Conservation (phyloP, 2,113 vertebrate species). For the Engraulis encrasicolus region DNA sequence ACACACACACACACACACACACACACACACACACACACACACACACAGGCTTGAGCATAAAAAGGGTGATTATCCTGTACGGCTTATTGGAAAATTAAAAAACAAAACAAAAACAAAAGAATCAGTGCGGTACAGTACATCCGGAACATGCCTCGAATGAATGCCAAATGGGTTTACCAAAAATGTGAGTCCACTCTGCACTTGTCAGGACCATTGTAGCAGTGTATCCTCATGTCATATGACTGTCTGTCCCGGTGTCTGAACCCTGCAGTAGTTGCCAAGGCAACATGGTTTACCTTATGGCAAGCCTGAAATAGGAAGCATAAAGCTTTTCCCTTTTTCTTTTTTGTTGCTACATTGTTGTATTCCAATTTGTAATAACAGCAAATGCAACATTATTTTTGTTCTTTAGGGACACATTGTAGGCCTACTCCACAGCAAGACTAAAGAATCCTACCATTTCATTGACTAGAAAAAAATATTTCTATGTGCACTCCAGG, state of each 20-base stretch:
- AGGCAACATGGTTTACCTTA: conserved; percentile 48
- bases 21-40: too few species aligned
- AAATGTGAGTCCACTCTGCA: not conserved
- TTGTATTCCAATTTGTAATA: conserved; percentile 9
- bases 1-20: too few species aligned
- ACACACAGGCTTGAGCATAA: not conserved
- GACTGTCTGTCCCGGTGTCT: conserved; percentile 49
- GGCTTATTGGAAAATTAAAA: too few species aligned
- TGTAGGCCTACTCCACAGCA: not conserved
- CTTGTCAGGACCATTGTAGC: conserved; percentile 24
- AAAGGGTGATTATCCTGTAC: too few species aligned
- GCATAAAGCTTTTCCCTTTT: not conserved
- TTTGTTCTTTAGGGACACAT: not conserved
- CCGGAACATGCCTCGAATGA: too few species aligned
- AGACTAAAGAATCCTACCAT: not conserved
- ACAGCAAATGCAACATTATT: not conserved
- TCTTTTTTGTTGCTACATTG: not conserved
- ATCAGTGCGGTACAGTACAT: too few species aligned
- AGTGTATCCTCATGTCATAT: conserved; percentile 40
- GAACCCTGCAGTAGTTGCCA: conserved; percentile 47
- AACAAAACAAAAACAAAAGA: not conserved
- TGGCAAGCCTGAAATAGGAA: conserved; percentile 15
- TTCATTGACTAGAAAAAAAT: not conserved
- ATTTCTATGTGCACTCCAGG: not conserved
- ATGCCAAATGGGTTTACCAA: not conserved